These are phyloP conservation scores for Cynocephalus volans DNA, from an alignment of 2,113 vertebrate species.

Conservation along the genomic window DNA sequence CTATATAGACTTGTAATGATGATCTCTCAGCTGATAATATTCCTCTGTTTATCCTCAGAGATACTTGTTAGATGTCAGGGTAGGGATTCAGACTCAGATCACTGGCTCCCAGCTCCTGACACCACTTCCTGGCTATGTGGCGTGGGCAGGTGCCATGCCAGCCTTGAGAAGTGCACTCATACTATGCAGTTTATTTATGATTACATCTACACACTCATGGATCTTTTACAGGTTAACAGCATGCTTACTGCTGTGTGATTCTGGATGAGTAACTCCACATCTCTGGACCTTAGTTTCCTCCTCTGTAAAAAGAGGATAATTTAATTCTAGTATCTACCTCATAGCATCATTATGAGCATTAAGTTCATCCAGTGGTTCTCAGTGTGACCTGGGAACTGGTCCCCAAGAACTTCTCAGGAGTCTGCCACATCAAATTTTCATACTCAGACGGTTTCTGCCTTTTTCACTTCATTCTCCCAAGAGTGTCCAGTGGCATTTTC, in stretches of 20 bases:
- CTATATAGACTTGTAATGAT: neutral
- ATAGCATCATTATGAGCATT: accelerated
- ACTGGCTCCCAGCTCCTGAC: neutral
- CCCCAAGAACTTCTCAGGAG: neutral
- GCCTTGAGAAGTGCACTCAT: neutral
- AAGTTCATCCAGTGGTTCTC: neutral
- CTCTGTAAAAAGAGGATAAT: neutral
- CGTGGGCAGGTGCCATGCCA: too few species aligned
- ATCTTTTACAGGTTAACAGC: neutral
- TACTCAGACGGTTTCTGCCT: neutral
- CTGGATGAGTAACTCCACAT: neutral
- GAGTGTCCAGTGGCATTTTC: neutral
- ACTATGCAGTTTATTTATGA: neutral
- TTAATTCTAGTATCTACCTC: neutral
- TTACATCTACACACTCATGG: accelerated
- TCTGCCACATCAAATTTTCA: neutral
- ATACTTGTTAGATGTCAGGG: neutral
- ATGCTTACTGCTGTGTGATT: neutral
- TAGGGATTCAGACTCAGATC: neutral
- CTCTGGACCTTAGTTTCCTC: neutral
- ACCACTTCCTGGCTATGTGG: neutral
- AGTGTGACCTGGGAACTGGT: too few species aligned
- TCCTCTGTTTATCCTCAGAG: neutral
- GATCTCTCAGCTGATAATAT: neutral
- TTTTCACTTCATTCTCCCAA: too few species aligned